Conservation (phyloP, 2,888 invertebrate species). For the Tenthredo mesomela region DNA sequence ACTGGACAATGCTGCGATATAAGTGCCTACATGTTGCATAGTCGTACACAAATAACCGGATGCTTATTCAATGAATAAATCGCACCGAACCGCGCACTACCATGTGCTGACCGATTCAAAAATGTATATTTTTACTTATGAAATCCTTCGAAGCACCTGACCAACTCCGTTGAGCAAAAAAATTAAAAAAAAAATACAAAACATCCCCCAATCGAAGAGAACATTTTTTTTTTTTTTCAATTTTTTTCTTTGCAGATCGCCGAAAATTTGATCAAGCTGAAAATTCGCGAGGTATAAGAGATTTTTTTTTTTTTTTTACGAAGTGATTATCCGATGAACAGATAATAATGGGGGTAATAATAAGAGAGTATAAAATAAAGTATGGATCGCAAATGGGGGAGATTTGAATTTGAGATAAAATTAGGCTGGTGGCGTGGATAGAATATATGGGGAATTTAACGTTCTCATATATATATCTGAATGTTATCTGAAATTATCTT, state of each 20-base stretch:
- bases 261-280: background rate
- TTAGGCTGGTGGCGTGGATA: conserved; percentile 38
- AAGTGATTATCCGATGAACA: conserved; percentile 49
- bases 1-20: conserved; percentile 66
- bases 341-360: conserved; percentile 29
- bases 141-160: conserved; percentile 5
- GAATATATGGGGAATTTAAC: conserved; percentile 37
- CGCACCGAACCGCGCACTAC: conserved; percentile 13
- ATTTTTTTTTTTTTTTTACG: background rate
- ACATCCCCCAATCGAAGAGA: background rate
- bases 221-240: no score
- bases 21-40: conserved; percentile 69
- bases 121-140: background rate
- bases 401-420: conserved; percentile 33
- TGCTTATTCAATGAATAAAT: conserved; percentile 62
- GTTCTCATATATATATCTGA: background rate
- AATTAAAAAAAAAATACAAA: background rate
- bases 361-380: background rate
- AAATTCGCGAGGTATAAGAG: background rate
- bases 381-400: background rate
- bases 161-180: background rate
- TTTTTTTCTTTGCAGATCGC: background rate
- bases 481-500: conserved; percentile 22
- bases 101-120: conserved; percentile 4
- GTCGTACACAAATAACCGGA: conserved; percentile 66